Evolutionary conservation across 2,888 invertebrate genomes (phyloP).

Genomic region (Agrilus mali): DNA sequence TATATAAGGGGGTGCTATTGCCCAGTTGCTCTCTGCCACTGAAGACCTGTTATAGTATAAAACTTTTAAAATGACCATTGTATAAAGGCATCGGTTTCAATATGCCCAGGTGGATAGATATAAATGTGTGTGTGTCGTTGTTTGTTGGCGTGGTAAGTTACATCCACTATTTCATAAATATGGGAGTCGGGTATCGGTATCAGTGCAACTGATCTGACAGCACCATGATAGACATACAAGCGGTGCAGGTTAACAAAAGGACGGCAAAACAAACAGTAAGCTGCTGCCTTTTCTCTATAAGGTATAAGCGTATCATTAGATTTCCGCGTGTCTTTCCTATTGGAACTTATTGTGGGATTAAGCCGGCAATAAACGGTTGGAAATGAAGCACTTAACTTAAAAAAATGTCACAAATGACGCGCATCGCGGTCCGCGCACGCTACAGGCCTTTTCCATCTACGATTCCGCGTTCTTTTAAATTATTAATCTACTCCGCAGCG

Average conservation of each 20-base stretch:
- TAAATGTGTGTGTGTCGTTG: neutral
- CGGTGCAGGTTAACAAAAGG: constrained; percentile 15
- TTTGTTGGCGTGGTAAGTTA: constrained; percentile 1
- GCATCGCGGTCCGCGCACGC: too few relatives aligned
- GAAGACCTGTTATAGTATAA: too few relatives aligned
- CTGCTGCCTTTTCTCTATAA: constrained; percentile 13
- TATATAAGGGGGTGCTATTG: too few relatives aligned
- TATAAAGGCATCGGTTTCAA: neutral
- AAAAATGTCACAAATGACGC: neutral
- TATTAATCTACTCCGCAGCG: too few relatives aligned
- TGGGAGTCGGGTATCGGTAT: constrained; percentile 13
- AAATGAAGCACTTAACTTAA: neutral
- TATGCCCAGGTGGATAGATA: constrained; percentile 3
- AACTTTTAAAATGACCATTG: too few relatives aligned
- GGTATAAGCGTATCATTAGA: constrained; percentile 16
- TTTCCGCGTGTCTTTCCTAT: constrained; percentile 10
- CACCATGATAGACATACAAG: constrained; percentile 16
- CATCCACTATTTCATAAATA: constrained; percentile 15
- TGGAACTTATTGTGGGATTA: constrained; percentile 7
- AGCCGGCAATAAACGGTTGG: neutral
- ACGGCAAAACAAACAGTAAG: constrained; percentile 11
- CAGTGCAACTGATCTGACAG: constrained; percentile 14
- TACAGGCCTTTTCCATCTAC: too few relatives aligned
- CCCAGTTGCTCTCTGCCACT: too few relatives aligned
- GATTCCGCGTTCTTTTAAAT: too few relatives aligned